Base-by-base conservation (phyloP, 2,113 vertebrate species). In the Lepus timidus region DNA sequence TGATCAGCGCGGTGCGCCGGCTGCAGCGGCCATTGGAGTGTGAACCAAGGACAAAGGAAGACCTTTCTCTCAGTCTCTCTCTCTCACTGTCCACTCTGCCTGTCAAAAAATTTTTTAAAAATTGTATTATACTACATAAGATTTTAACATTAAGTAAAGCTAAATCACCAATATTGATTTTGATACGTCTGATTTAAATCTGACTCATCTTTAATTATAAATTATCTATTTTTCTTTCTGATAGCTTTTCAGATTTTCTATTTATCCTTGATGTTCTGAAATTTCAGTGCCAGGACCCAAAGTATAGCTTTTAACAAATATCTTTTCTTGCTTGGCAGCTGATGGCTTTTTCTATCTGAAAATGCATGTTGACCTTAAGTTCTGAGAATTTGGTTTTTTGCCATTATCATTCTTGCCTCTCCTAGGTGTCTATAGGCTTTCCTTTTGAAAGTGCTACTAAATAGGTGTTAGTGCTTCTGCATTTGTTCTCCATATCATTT, bases 131-230 rank as follows among this genome's bases (percentile, higher is more conserved):
- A 68, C 27, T 61, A 31, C 9, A 5, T 76, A 75, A 84, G 22
- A 92, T 67, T 58, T 70, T 61, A 33, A 82, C 39, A 39, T 62
- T 71, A 93, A 64, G 65, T 31, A 14, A 36, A 80, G 9, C 25
- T 86, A 16, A 68, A 68, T 81, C 62, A 29, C 27, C 82, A 90
- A 10, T 33, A 6, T 91, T 82, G 39, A 27, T 76, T 93, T 90
- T 39, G 31, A 85, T 3, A 64, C 71, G 36, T 62, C 33, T 39
- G 29, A 64, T 36, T 12, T 51, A 85, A 75, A 90, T 62, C 51
- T 79, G 33, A 74, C 44, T 39, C 20, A 51, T 12, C 17, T 88
- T 73, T 25, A 19, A 11, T 83, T 88, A 55, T 58, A 58, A 27
- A 49, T 31, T 9, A 36, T 79, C 33, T 27, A 5, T 61, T 27